phyloP scores from a whole-genome alignment of 2,888 invertebrate genomes.

The Sminthurinus aureus region DNA sequence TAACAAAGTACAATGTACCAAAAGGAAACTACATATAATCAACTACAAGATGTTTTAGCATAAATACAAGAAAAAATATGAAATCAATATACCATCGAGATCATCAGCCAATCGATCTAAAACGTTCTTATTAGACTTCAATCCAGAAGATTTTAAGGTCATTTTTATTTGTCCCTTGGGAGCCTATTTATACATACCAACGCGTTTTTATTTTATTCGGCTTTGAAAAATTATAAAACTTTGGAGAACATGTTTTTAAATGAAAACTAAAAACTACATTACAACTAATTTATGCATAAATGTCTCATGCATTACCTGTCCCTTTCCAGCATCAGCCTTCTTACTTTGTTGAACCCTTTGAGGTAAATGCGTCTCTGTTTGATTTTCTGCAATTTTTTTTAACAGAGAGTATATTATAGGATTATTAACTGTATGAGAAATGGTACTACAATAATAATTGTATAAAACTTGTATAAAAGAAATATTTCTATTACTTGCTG shows the following conservation, averaged over 20 bases:
- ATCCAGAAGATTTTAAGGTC: slow-evolving; percentile 45
- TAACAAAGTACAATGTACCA: not conserved
- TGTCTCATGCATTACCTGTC: slow-evolving; percentile 16
- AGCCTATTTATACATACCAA: slow-evolving; percentile 4
- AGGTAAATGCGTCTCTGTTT: slow-evolving; percentile 12
- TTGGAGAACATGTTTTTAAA: too few relatives aligned
- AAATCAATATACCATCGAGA: slow-evolving; percentile 16
- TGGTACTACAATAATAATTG: not conserved
- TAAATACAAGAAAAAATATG: not conserved
- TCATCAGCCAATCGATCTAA: slow-evolving; percentile 49
- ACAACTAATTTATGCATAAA: not conserved
- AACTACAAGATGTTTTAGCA: not conserved
- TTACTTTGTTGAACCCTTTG: slow-evolving; percentile 15
- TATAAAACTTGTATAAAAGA: too few relatives aligned
- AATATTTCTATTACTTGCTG: slow-evolving; percentile 23
- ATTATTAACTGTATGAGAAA: not conserved
- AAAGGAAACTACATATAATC: too few relatives aligned
- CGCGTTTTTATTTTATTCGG: not conserved
- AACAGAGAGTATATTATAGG: slow-evolving; percentile 15
- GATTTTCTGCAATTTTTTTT: slow-evolving; percentile 11
- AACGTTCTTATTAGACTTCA: slow-evolving; percentile 48
- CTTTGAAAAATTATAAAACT: not conserved
- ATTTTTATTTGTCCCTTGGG: slow-evolving; percentile 48
- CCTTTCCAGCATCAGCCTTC: slow-evolving; percentile 21
- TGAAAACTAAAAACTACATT: too few relatives aligned